Percentiles rank a stretch among this genome's conserved stretches.
phyloP scores from a whole-genome alignment of 2,888 invertebrate genomes.

The Sinohyriopsis cumingii region DNA sequence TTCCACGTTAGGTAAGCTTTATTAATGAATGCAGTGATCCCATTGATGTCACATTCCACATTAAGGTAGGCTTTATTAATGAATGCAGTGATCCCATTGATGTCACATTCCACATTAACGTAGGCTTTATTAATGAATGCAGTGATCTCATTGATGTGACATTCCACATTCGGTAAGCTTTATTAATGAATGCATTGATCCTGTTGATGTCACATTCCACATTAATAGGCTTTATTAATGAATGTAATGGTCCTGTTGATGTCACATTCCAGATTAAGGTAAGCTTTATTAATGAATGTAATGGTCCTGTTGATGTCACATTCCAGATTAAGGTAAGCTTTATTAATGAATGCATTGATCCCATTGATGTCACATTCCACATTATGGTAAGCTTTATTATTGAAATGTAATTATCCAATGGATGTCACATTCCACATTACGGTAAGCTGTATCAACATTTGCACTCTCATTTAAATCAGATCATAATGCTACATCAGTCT shows the following conservation, averaged over 20 bases:
- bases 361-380: no score
- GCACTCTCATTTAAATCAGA: no score
- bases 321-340: not conserved
- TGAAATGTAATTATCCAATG: constrained; percentile 15
- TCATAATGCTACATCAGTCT: no score
- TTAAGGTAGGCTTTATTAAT: constrained; percentile 5
- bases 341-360: not conserved
- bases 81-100: constrained; percentile 29
- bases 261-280: constrained; percentile 26
- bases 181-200: constrained; percentile 29
- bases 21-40: not conserved
- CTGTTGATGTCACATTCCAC: constrained; percentile 21
- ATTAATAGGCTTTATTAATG: constrained; percentile 24
- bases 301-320: not conserved
- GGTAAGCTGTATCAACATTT: no score
- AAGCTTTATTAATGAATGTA: constrained; percentile 25
- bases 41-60: no score
- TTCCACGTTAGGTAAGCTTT: not conserved
- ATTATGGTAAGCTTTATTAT: not conserved
- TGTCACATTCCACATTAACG: constrained; percentile 23
- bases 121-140: constrained; percentile 27
- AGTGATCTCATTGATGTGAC: constrained; percentile 24
- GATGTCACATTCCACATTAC: not conserved
- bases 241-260: constrained; percentile 28
- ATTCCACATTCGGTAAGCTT: constrained; percentile 22